Percentiles rank a stretch among this genome's conserved stretches.
Evolutionary conservation across 2,113 vertebrate species (phyloP).

Genomic region (Phaethon lepturus): DNA sequence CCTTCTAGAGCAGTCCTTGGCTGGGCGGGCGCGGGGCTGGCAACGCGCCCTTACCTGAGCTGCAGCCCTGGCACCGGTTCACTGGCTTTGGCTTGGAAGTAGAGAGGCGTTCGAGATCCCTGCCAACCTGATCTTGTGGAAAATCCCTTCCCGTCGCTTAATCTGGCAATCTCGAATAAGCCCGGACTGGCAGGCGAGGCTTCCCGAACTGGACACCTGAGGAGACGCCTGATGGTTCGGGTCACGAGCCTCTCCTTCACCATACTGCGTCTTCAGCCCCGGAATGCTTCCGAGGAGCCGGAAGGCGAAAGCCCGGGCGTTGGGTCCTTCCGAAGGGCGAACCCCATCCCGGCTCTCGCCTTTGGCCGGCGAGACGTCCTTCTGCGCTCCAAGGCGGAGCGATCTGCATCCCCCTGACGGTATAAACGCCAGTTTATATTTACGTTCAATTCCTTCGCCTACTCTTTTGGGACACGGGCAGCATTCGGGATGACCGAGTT

Average conservation of each 20-base stretch:
- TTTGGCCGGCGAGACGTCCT: rapidly evolving
- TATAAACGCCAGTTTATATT: rapidly evolving
- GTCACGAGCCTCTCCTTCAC: rapidly evolving
- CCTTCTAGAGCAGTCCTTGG: neutral
- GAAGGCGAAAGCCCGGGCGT: rapidly evolving
- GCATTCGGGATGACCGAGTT: rapidly evolving
- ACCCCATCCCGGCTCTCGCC: rapidly evolving
- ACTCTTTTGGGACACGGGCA: rapidly evolving
- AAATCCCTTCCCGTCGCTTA: neutral
- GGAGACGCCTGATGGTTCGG: neutral
- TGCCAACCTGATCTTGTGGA: neutral
- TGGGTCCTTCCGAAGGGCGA: neutral
- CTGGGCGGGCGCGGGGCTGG: neutral
- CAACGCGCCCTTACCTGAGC: neutral
- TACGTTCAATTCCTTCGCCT: neutral
- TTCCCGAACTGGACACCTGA: rapidly evolving
- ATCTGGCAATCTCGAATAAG: neutral
- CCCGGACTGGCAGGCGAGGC: neutral
- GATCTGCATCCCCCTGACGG: rapidly evolving
- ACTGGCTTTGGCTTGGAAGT: neutral
- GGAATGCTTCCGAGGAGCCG: neutral
- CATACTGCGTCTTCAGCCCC: rapidly evolving
- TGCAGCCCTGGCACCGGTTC: neutral
- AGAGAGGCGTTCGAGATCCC: neutral
- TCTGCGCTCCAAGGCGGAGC: rapidly evolving